Conservation (phyloP, 1,140 invertebrate genomes). For the Whitmania pigra region DNA sequence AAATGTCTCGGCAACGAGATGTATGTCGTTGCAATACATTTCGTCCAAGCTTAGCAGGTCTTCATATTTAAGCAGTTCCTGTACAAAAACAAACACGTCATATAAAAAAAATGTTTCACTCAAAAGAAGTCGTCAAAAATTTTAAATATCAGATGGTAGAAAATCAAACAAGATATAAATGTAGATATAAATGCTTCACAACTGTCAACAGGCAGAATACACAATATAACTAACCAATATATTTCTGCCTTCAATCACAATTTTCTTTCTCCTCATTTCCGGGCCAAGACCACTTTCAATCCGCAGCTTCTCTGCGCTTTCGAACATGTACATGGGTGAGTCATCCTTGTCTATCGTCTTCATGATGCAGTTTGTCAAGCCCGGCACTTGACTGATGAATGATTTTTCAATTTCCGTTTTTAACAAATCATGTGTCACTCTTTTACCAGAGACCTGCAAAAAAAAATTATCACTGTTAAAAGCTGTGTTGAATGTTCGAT, state of each 20-base stretch:
- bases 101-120: neutral
- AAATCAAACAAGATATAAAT: too few relatives aligned
- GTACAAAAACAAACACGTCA: conserved; percentile 25
- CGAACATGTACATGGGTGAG: neutral
- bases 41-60: conserved; percentile 69
- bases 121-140: conserved; percentile 23
- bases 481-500: too few relatives aligned
- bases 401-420: too few relatives aligned
- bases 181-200: too few relatives aligned
- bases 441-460: neutral
- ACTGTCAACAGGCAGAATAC: too few relatives aligned
- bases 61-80: conserved; percentile 71
- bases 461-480: too few relatives aligned
- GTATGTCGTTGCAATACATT: conserved; percentile 87
- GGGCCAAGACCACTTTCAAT: neutral
- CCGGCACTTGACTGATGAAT: neutral
- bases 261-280: conserved; percentile 21
- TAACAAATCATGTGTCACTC: neutral
- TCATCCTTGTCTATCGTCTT: conserved; percentile 4
- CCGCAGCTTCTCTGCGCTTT: neutral
- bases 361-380: conserved; percentile 2
- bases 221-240: conserved; percentile 51
- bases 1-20: conserved; percentile 68
- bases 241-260: conserved; percentile 87
- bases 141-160: too few relatives aligned